Conservation (phyloP, 2,797 vertebrate genomes). For the Spinibarbus caldwelli region DNA sequence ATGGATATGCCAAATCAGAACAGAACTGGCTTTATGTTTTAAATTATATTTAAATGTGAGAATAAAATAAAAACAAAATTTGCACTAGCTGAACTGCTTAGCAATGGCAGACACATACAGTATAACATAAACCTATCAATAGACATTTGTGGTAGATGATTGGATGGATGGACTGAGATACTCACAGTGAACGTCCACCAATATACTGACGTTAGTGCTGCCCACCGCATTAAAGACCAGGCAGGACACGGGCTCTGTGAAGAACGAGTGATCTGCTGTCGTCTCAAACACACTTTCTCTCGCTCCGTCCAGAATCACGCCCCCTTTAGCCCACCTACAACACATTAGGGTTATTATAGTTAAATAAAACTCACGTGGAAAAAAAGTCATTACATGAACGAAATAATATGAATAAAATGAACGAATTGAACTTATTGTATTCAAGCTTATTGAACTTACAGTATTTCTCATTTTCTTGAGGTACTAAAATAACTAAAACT, state of each 20-base stretch:
- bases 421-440: neutral
- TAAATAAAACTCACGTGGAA: neutral
- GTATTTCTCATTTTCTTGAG: neutral
- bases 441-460: too few relatives aligned
- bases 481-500: neutral
- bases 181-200: conserved; percentile 97
- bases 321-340: conserved; percentile 93
- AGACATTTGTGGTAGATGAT: neutral
- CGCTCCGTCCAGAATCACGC: conserved; percentile 89
- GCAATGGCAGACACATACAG: neutral
- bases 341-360: conserved; percentile 8
- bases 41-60: neutral
- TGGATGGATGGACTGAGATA: neutral
- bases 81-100: neutral
- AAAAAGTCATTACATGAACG: neutral
- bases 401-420: neutral
- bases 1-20: neutral
- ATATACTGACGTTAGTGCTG: conserved; percentile 94
- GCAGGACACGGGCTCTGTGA: conserved; percentile 95
- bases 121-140: neutral
- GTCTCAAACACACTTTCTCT: conserved; percentile 88
- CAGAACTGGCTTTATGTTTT: neutral
- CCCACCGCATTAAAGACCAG: conserved; percentile 95
- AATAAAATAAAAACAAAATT: neutral
- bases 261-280: conserved; percentile 93